Conservation (phyloP, 2,113 vertebrate species). For the Brachyhypopomus occidentalis region DNA sequence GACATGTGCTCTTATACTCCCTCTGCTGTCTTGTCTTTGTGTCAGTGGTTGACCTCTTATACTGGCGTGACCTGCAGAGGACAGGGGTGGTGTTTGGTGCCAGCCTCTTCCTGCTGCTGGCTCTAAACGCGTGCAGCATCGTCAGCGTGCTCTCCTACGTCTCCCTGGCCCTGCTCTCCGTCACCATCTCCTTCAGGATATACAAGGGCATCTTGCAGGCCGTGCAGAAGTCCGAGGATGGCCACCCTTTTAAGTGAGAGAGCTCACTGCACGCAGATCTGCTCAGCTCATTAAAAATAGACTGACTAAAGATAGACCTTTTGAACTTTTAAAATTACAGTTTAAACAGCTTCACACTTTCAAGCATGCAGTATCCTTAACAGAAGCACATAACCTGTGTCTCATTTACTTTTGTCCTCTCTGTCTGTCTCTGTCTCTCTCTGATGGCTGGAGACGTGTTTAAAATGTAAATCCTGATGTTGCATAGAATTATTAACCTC, state of each 20-base stretch:
- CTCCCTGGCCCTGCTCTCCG: conserved; percentile 82
- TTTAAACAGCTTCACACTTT: too few relatives aligned
- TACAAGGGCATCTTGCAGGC: conserved; percentile 89
- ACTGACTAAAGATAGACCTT: not conserved
- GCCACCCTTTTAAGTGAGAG: conserved; percentile 87
- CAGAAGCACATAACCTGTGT: too few relatives aligned
- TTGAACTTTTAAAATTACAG: not conserved
- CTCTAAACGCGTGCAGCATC: conserved; percentile 85
- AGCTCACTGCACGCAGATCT: not conserved
- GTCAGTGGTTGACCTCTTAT: conserved; percentile 83
- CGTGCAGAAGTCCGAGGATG: conserved; percentile 87
- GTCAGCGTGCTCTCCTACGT: conserved; percentile 86
- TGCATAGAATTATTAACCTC: too few relatives aligned
- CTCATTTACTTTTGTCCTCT: too few relatives aligned
- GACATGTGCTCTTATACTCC: not conserved
- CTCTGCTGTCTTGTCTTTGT: conserved; percentile 12
- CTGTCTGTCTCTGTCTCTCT: too few relatives aligned
- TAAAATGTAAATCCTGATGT: too few relatives aligned
- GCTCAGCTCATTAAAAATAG: not conserved
- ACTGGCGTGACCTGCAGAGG: conserved; percentile 88
- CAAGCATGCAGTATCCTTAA: too few relatives aligned
- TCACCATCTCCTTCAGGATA: conserved; percentile 90
- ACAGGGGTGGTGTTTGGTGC: conserved; percentile 82
- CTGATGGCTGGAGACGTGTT: too few relatives aligned
- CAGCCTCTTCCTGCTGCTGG: conserved; percentile 83